Percentiles rank a stretch among this genome's conserved stretches.
Conservation (phyloP, 1,140 invertebrate species). For the Drosophila ogumai region DNA sequence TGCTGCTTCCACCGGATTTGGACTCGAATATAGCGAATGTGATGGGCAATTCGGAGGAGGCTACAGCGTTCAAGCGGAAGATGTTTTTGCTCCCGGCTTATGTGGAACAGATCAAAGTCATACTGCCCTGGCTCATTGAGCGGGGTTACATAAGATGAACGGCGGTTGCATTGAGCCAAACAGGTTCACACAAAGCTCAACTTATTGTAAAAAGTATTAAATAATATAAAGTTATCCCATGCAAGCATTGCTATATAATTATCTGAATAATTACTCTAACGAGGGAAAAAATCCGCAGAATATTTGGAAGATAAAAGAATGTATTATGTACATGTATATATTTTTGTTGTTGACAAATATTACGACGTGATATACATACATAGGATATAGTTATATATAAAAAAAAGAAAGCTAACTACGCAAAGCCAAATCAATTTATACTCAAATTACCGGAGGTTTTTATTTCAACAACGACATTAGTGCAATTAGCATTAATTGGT, state of each 20-base stretch:
- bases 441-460: neutral
- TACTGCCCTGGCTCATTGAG: constrained; percentile 74
- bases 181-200: neutral
- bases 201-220: neutral
- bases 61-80: constrained; percentile 62
- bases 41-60: constrained; percentile 62
- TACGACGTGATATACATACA: neutral
- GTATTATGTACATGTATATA: neutral
- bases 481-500: neutral
- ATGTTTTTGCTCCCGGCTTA: constrained; percentile 66
- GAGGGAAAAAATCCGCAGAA: neutral
- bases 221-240: neutral
- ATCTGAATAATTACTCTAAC: neutral
- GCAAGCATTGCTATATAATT: neutral
- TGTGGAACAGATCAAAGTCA: constrained; percentile 62
- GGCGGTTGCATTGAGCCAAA: neutral
- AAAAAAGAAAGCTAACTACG: neutral
- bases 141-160: constrained; percentile 56
- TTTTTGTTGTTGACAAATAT: neutral
- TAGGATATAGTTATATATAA: neutral
- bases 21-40: constrained; percentile 67
- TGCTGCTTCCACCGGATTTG: constrained; percentile 51
- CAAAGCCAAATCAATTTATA: neutral
- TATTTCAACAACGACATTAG: neutral
- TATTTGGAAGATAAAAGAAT: neutral